Base-by-base conservation (phyloP, 2,797 vertebrate species). In the Thunnus albacares region DNA sequence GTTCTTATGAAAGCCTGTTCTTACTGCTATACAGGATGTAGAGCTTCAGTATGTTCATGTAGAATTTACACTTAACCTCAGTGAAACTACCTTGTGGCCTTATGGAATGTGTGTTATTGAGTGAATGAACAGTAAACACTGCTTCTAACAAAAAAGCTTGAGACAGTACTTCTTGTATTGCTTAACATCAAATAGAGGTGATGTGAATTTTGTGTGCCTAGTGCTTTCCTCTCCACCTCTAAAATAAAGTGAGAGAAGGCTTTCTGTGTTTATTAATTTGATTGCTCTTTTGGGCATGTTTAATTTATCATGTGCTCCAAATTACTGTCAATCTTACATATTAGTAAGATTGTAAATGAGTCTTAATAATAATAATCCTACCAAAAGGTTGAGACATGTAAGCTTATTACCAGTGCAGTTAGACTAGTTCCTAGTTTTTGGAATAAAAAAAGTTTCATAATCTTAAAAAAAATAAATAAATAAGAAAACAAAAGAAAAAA, bases 11-110 rank as follows among this genome's bases (percentile, higher is more conserved):
- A 93, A 83, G 47, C 59, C 22, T 47, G 58, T 51, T 71, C 55
- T 71, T 78, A 79, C 74, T 81, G 74, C 63, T 35, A 58, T 49
- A 90, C 91, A 92, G 93, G 92, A 94, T 90, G 89, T 82, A 64
- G 69, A 64, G 69, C 53, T 77, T 62, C 74, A 70, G 51, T 78
- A 59, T 80, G 51, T 69, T 79, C 45, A 60, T 14, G 7, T 76
- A 60, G 64, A 81, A 61, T 79, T 84, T 82, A 82, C 49, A 51
- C 20, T 56, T 84, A 81, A 91, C 85, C 89, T 90, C 90, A 90
- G 28, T 75, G 71, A 92, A 95, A 95, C 87, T 88, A 93, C 91
- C 87, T 81, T 91, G 85, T 83, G 81, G 86, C 70, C 53, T 89
- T 65, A 26, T 70, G 35, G 70, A 89, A 58, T 57, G 51, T 28